phyloP scores from a whole-genome alignment of 2,797 vertebrate genomes.

The Limnodromus scolopaceus region DNA sequence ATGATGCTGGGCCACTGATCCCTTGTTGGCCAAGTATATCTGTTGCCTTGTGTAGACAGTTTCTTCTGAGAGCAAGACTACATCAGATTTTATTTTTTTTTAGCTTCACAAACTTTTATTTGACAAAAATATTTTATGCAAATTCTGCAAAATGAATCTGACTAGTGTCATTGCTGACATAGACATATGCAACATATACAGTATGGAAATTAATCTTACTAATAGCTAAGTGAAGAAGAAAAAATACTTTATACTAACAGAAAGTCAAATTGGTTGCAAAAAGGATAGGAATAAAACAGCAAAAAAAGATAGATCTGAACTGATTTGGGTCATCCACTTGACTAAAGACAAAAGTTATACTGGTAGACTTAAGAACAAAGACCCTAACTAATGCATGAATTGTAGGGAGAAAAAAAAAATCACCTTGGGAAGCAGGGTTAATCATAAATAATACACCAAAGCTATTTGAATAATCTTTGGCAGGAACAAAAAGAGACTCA shows the following conservation, averaged over 20 bases:
- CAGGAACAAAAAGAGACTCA: background rate
- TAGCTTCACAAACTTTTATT: background rate
- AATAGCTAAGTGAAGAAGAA: background rate
- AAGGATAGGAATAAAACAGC: background rate
- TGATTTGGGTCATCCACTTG: background rate
- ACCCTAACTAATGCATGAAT: background rate
- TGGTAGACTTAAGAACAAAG: background rate
- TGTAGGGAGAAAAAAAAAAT: background rate
- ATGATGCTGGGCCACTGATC: background rate
- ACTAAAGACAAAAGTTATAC: background rate
- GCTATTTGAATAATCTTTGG: background rate
- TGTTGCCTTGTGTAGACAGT: background rate
- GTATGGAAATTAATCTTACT: background rate
- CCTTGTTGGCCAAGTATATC: background rate
- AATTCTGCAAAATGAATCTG: background rate
- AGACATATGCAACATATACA: background rate
- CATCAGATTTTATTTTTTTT: background rate
- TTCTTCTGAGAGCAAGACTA: background rate
- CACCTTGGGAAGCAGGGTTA: background rate
- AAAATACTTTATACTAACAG: background rate
- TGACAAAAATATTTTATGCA: background rate
- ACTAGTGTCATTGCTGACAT: background rate
- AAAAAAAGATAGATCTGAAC: background rate
- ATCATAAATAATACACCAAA: constrained; percentile 28
- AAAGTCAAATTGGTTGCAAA: background rate